Evolutionary conservation across 2,888 invertebrate species (phyloP).

Genomic region (Phrixothrix hirtus): DNA sequence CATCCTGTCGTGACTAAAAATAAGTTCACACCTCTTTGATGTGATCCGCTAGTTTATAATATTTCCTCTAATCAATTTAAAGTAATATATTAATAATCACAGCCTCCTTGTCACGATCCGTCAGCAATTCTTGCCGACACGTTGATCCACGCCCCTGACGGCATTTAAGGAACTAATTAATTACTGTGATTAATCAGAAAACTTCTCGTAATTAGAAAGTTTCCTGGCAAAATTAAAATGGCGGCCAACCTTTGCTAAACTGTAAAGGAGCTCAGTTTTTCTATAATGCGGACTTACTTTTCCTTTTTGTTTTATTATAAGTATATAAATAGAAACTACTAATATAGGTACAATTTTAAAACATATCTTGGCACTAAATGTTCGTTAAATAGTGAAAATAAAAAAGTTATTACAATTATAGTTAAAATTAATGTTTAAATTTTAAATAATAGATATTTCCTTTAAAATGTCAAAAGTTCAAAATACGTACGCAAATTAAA

Average conservation of each 20-base stretch:
- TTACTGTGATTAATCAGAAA: constrained; percentile 65
- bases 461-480: constrained; percentile 1
- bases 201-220: constrained; percentile 62
- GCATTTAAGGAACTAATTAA: constrained; percentile 57
- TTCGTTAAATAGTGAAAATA: background rate
- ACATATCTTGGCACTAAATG: too few species aligned
- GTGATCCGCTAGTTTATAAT: constrained; percentile 30
- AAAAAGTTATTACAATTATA: too few species aligned
- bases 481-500: background rate
- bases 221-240: constrained; percentile 59
- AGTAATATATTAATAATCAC: constrained; percentile 34
- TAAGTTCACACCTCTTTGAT: constrained; percentile 33
- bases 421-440: too few species aligned
- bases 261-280: constrained; percentile 28
- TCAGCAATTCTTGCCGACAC: constrained; percentile 26
- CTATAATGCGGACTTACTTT: constrained; percentile 19
- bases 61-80: constrained; percentile 35
- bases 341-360: too few species aligned
- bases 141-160: constrained; percentile 31
- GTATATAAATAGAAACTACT: too few species aligned
- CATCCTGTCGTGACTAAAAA: constrained; percentile 27
- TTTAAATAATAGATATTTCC: background rate
- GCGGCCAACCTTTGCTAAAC: constrained; percentile 22
- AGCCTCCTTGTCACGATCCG: constrained; percentile 27
- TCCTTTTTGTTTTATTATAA: too few species aligned